These are phyloP conservation scores for Drosophila gaucha DNA, from an alignment of 2,888 invertebrate genomes.

Conservation along the genomic window DNA sequence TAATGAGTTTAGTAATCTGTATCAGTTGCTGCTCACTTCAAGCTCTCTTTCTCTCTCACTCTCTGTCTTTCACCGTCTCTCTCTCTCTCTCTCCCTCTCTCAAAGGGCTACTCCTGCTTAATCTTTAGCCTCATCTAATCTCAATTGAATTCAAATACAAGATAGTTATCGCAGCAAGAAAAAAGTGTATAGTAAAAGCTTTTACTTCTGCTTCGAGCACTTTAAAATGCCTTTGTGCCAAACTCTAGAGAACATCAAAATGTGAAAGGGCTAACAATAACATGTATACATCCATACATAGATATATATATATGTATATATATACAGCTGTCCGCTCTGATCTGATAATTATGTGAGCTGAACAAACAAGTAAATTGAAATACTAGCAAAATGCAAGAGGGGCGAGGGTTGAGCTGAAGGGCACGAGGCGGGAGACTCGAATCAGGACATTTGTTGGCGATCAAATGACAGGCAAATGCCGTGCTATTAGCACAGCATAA, in stretches of 20 bases:
- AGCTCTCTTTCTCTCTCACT: not conserved
- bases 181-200: no score
- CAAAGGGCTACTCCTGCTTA: not conserved
- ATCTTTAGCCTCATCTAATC: slow-evolving; percentile 1
- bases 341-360: slow-evolving; percentile 29
- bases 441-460: slow-evolving; percentile 61
- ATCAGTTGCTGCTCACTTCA: not conserved
- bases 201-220: not conserved
- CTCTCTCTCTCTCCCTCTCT: not conserved
- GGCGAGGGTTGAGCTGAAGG: not conserved
- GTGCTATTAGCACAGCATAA: slow-evolving; percentile 77
- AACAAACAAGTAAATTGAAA: slow-evolving; percentile 44
- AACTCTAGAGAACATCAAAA: not conserved
- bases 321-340: slow-evolving; percentile 17
- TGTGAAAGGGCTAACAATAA: slow-evolving; percentile 6
- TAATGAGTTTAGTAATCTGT: not conserved
- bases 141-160: not conserved
- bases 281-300: not conserved
- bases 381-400: not conserved
- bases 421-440: not conserved
- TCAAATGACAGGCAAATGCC: slow-evolving; percentile 64
- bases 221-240: slow-evolving; percentile 4
- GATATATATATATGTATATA: not conserved
- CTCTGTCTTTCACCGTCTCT: not conserved
- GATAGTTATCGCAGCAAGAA: not conserved